Evolutionary conservation across 2,888 invertebrate genomes (phyloP).

Genomic region (Icerya purchasi): DNA sequence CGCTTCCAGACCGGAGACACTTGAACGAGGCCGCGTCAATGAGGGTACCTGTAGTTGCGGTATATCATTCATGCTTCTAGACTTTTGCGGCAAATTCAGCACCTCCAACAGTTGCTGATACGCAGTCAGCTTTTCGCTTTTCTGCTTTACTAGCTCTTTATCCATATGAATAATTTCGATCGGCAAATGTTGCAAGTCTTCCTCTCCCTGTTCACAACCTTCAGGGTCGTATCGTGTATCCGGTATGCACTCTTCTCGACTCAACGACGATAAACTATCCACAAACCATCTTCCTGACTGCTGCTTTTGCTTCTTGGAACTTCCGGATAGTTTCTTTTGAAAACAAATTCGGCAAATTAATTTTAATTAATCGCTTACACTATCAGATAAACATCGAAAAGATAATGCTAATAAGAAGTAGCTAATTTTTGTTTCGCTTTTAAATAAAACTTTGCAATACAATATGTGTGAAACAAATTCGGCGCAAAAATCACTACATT

Average conservation of each 20-base stretch:
- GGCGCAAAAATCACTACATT: too few species aligned
- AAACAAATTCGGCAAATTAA: constrained; percentile 10
- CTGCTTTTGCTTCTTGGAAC: constrained; percentile 34
- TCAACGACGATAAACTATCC: constrained; percentile 45
- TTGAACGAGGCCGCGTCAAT: constrained; percentile 48
- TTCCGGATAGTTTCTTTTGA: constrained; percentile 57
- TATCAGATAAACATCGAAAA: background rate
- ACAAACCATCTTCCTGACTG: constrained; percentile 48
- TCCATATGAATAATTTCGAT: constrained; percentile 69
- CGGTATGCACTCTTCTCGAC: constrained; percentile 27
- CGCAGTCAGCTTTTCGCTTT: constrained; percentile 3
- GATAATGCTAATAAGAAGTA: background rate
- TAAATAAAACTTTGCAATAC: background rate
- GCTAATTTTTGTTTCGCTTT: background rate
- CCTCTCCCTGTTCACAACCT: constrained; percentile 33
- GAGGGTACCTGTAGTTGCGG: constrained; percentile 32
- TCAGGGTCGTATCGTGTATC: constrained; percentile 30
- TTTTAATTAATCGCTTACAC: background rate
- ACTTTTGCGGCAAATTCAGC: constrained; percentile 32
- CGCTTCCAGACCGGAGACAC: constrained; percentile 39
- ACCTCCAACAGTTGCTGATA: constrained; percentile 17
- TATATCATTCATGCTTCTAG: constrained; percentile 64
- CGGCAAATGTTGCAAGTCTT: constrained; percentile 47
- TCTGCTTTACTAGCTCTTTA: constrained; percentile 25
- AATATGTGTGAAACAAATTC: too few species aligned